Evolutionary conservation across 1,140 invertebrate genomes (phyloP).

Genomic region (Lepidurus packardi): DNA sequence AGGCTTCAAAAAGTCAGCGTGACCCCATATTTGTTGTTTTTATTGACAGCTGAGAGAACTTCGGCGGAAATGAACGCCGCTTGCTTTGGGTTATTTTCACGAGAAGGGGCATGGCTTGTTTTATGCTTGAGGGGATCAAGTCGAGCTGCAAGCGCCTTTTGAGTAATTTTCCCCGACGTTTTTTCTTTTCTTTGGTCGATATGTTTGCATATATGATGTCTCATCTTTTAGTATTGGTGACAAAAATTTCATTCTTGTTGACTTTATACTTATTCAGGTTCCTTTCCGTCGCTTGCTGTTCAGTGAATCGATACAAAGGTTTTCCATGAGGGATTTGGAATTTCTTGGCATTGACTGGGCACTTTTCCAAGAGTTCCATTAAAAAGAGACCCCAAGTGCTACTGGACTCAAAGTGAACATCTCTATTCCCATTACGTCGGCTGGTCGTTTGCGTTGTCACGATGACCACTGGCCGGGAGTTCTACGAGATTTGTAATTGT

Average conservation of each 20-base stretch:
- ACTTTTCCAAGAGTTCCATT: conserved; percentile 8
- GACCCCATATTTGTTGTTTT: too few species aligned
- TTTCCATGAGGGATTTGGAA: neutral
- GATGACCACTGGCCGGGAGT: neutral
- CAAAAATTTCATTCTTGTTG: neutral
- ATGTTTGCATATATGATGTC: conserved; percentile 10
- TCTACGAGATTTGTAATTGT: conserved; percentile 11
- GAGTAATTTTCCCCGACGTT: neutral
- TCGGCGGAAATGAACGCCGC: too few species aligned
- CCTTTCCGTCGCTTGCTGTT: neutral
- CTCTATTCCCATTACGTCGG: conserved; percentile 3
- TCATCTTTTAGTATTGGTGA: neutral
- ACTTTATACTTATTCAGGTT: neutral
- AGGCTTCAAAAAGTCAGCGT: too few species aligned
- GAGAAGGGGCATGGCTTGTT: neutral
- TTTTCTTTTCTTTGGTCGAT: neutral
- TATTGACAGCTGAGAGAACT: too few species aligned
- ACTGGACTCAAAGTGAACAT: neutral
- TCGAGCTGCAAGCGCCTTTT: neutral
- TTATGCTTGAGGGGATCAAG: neutral
- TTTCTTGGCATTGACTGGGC: neutral
- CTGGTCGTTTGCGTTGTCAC: neutral
- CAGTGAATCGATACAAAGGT: conserved; percentile 13
- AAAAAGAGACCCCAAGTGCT: conserved; percentile 4
- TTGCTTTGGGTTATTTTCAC: too few species aligned